Evolutionary conservation across 2,888 invertebrate species (phyloP), one percentile per base, ranked within the genome.

Genomic region (Brachyopa scutellaris): DNA sequence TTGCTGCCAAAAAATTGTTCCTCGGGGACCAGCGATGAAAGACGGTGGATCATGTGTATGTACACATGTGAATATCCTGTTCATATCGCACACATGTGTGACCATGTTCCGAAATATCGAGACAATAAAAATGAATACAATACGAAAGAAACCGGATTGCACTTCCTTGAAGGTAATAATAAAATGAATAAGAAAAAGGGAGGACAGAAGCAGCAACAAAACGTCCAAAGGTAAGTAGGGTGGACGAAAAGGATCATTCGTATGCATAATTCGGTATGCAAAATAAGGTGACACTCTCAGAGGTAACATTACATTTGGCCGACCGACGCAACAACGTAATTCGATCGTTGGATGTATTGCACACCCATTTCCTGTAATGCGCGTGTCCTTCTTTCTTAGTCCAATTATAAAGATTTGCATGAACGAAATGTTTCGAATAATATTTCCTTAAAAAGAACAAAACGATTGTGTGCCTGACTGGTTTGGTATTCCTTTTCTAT

Each of bases 341-440:
- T 61, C 31, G 80, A 82, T 82, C 76, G 62, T 53, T 59, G 42
- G 59, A 40, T 61, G n/a, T n/a, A 59, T 55, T 49, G 67, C 61
- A 82, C 83, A 70, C 85, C 85, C 80, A 85, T 80, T 77, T 85
- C 85, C 85, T 83, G 83, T 47, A 31, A 36, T 80, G 49, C 84
- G 85, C 85, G 85, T 85, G 85, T 82, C 85, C 84, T 74, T 72
- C 21, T 13, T 69, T 26, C 59, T 70, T 33, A 55, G 70, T 66
- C 70, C 61, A 77, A 82, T 82, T 82, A 82, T 72, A 51, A 82
- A 69, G 62, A 82, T 82, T 77, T 77, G 70, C 82, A 82, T 72
- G 77, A 82, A 82, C 33, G 47, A 13, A 26, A 67, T 45, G 66
- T 66, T 36, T 0, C 26, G 42, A 55, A 61, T 13, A 33, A 23